These are phyloP conservation scores for Xestia xanthographa DNA, from an alignment of 2,888 invertebrate genomes.

Conservation along the genomic window DNA sequence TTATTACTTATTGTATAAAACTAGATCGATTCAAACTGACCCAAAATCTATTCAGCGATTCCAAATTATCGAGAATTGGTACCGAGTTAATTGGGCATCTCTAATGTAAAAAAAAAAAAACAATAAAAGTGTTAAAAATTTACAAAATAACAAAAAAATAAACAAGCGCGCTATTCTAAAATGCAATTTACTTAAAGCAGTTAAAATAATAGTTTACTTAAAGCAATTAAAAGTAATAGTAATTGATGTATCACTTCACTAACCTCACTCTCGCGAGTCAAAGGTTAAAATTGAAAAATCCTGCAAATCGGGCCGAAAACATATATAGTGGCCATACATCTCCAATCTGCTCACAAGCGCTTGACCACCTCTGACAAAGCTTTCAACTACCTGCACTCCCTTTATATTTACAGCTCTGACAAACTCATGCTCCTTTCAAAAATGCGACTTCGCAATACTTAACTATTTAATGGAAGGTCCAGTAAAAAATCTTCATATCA, in stretches of 20 bases:
- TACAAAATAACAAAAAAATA: slow-evolving; percentile 87
- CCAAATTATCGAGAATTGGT: slow-evolving; percentile 77
- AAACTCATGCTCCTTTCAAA: slow-evolving; percentile 68
- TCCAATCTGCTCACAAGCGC: slow-evolving; percentile 74
- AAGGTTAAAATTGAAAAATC: slow-evolving; percentile 81
- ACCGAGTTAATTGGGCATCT: slow-evolving; percentile 84
- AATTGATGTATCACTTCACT: slow-evolving; percentile 82
- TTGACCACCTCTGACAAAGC: slow-evolving; percentile 70
- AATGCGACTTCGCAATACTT: slow-evolving; percentile 68
- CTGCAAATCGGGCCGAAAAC: slow-evolving; percentile 89
- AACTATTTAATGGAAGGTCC: slow-evolving; percentile 76
- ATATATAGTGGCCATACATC: slow-evolving; percentile 89
- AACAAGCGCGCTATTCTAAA: slow-evolving; percentile 86
- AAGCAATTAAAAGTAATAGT: slow-evolving; percentile 77
- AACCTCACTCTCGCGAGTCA: slow-evolving; percentile 73
- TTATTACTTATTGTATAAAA: slow-evolving; percentile 72
- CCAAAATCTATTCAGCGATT: slow-evolving; percentile 78
- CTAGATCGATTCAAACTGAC: slow-evolving; percentile 76
- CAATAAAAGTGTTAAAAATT: slow-evolving; percentile 85
- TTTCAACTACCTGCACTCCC: slow-evolving; percentile 73
- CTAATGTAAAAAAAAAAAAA: slow-evolving; percentile 73
- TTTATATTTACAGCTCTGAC: slow-evolving; percentile 79
- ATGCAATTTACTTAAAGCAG: slow-evolving; percentile 81
- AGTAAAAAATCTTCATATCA: slow-evolving; percentile 81
- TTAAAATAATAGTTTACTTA: slow-evolving; percentile 85